Base-by-base conservation (phyloP, 2,797 vertebrate species). In the Mus caroli region DNA sequence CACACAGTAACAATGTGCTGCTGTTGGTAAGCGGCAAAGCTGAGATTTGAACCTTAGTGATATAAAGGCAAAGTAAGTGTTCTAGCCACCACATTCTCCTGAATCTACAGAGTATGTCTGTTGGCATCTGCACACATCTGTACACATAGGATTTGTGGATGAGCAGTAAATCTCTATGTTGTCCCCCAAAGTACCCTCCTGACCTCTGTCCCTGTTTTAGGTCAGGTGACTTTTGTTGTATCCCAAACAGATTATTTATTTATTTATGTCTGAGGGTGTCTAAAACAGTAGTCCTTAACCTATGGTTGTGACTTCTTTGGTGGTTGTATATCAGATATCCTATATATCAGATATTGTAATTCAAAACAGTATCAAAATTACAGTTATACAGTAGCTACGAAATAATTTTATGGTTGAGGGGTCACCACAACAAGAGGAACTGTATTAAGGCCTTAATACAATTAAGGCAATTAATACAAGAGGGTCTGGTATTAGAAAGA, bases 141-240 rank as follows among this genome's bases (percentile, higher is more conserved):
- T 31, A n/a, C 11, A 80, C 24, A 2, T 43, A 40, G 12, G 87
- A n/a, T 92, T 91, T 82, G 67, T 82, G 67, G 60, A 91, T 54
- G 92, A 92, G 37, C 54, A 92, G 31, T 77, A 92, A 88, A 37
- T 80, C 20, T 0, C 71, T 93, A 92, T 95, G 20, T 90, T 94
- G 80, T 67, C 9, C 9, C 60, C 90, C 77, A 91, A 96, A 89
- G 40, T 54, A 34, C 71, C 4, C 37, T 88, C 84, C n/a, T 54
- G 60, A 12, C 2, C 24, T 96, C 60, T 94, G 26, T 69, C 95
- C 31, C 67, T 71, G 34, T 6, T 37, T 71, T 58, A 80, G 62
- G n/a, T 46, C 22, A 84, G 52, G 46, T 71, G 64, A 84, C 91
- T 94, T 78, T 71, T 71, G 60, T 37, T 58, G 20, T 56, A 85